phyloP scores from a whole-genome alignment of 2,797 vertebrate genomes.

The Orestias chungarensis region DNA sequence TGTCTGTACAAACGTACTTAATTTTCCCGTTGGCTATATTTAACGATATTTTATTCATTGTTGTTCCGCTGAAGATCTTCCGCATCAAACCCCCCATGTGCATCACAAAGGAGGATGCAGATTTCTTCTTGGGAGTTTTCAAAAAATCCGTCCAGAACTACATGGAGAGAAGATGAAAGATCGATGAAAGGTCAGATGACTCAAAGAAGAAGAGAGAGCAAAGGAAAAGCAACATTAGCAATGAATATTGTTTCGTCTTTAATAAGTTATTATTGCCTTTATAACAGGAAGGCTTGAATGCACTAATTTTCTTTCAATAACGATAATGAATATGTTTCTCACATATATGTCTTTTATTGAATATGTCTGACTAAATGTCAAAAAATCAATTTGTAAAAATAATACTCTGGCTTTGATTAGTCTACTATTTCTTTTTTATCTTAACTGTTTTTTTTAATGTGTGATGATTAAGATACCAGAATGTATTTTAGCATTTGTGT shows the following conservation, averaged over 20 bases:
- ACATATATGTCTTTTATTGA: not conserved
- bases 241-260: not conserved
- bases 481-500: too few relatives aligned
- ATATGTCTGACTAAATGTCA: not conserved
- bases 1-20: not conserved
- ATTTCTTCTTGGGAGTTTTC: constrained; percentile 89
- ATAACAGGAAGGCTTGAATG: not conserved
- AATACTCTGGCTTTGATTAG: not conserved
- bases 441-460: not conserved
- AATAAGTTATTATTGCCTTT: not conserved
- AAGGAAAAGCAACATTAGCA: not conserved
- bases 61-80: constrained; percentile 81
- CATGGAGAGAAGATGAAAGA: constrained; percentile 70
- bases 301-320: not conserved
- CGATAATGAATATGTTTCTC: not conserved
- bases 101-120: constrained; percentile 86
- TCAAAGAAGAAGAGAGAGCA: not conserved
- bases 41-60: not conserved
- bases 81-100: constrained; percentile 93
- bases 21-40: constrained; percentile 9
- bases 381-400: not conserved
- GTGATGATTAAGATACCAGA: too few relatives aligned
- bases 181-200: not conserved
- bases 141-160: constrained; percentile 80
- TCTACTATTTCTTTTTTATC: not conserved